phyloP scores from a whole-genome alignment of 2,888 invertebrate genomes.

The Tipula helvola region DNA sequence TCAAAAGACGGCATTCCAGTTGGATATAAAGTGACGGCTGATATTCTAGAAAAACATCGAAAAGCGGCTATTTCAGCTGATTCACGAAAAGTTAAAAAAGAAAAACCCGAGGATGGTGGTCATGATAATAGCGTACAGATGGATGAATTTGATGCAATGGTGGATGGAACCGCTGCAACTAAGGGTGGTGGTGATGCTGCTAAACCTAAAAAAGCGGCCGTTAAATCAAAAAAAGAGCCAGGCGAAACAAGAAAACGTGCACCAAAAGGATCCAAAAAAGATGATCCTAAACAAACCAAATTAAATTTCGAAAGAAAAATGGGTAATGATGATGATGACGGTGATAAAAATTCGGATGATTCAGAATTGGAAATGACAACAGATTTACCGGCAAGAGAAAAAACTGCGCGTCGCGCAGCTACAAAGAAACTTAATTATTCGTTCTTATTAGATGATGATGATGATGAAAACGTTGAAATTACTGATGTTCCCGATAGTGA shows the following conservation, averaged over 20 bases:
- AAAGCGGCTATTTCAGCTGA: constrained; percentile 35
- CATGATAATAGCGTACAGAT: constrained; percentile 18
- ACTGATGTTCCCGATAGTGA: constrained; percentile 23
- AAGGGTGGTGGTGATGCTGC: constrained; percentile 40
- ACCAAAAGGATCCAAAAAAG: constrained; percentile 39
- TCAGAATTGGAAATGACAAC: not conserved
- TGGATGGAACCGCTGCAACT: constrained; percentile 28
- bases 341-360: constrained; percentile 14
- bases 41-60: constrained; percentile 28
- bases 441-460: constrained; percentile 26
- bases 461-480: constrained; percentile 38
- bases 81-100: constrained; percentile 37
- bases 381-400: constrained; percentile 33
- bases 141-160: constrained; percentile 51
- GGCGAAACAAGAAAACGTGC: constrained; percentile 24
- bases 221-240: constrained; percentile 21
- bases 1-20: constrained; percentile 27
- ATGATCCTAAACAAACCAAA: constrained; percentile 63
- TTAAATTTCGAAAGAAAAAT: constrained; percentile 43
- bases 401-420: constrained; percentile 38
- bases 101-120: constrained; percentile 31
- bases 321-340: constrained; percentile 20
- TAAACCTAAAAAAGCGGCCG: constrained; percentile 35
- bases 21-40: constrained; percentile 29
- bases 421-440: constrained; percentile 35